Evolutionary conservation across 2,888 invertebrate genomes (phyloP).

Genomic region (Cryptosula pallasiana): DNA sequence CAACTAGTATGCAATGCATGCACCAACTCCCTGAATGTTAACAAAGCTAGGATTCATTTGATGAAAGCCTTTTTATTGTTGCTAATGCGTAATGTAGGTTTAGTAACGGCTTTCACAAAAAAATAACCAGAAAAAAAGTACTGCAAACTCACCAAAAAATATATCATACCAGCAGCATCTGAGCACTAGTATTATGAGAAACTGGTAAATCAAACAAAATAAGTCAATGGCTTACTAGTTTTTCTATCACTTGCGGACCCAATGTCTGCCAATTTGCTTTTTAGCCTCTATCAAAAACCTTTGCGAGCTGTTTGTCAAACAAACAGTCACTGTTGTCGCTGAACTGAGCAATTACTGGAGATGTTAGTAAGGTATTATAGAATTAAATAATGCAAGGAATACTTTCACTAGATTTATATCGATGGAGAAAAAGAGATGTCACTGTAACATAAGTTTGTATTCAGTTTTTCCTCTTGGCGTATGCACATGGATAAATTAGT

Average conservation of each 20-base stretch:
- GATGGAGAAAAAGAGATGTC: no score
- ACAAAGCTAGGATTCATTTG: no score
- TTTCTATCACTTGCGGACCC: not conserved
- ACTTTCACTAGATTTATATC: no score
- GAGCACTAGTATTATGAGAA: not conserved
- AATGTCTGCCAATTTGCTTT: not conserved
- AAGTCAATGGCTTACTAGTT: not conserved
- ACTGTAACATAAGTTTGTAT: no score
- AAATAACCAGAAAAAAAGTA: slow-evolving; percentile 2
- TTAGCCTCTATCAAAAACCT: not conserved
- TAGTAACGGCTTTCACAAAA: not conserved
- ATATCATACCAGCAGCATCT: not conserved
- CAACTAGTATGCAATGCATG: no score
- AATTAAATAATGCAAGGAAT: not conserved
- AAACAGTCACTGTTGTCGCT: not conserved
- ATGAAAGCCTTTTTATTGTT: slow-evolving; percentile 15
- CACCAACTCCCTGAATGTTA: no score
- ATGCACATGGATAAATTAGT: no score
- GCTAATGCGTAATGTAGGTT: slow-evolving; percentile 13
- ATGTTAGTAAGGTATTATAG: not conserved
- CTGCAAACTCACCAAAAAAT: slow-evolving; percentile 16
- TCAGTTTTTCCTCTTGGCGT: no score
- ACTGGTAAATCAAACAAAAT: not conserved
- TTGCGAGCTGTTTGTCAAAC: not conserved
- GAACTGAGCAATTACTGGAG: not conserved